A percentile compares a stretch with the other conserved stretches of the same genome.
Conservation (phyloP, 2,888 invertebrate genomes). For the Macrophya alboannulata region DNA sequence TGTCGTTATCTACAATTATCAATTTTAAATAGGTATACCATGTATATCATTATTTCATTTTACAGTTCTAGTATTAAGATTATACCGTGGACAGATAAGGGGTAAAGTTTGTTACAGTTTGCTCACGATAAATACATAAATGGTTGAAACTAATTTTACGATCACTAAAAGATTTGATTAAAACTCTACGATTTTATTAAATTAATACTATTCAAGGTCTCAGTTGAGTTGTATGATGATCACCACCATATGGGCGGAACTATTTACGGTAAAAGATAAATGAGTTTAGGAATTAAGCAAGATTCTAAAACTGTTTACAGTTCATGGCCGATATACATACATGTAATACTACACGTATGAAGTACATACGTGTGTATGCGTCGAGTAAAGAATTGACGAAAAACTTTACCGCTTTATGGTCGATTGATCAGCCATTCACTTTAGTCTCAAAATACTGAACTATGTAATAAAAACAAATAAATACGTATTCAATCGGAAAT, state of each 20-base stretch:
- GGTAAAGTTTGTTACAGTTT: background rate
- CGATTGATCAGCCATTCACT: conserved; percentile 3
- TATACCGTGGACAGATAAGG: background rate
- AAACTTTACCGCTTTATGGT: conserved; percentile 8
- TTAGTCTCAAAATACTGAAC: background rate
- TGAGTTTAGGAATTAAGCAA: conserved; percentile 1
- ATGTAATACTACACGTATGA: background rate
- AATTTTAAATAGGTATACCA: background rate
- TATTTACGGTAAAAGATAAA: background rate
- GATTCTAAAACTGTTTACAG: conserved; percentile 15
- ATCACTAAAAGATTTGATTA: background rate
- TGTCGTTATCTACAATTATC: background rate
- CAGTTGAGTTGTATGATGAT: background rate
- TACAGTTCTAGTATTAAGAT: background rate
- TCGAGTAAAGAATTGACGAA: conserved; percentile 3
- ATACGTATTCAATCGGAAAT: background rate
- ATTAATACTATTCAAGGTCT: background rate
- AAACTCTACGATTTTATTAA: background rate
- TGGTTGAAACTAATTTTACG: background rate
- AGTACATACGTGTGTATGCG: background rate
- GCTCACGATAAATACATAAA: background rate
- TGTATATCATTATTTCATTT: background rate
- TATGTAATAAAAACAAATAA: background rate
- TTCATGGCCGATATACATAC: background rate
- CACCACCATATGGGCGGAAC: conserved; percentile 13